Evolutionary conservation across 2,888 invertebrate genomes (phyloP), one percentile per base, ranked within the genome.

Genomic region (Spilosoma lubricipeda): DNA sequence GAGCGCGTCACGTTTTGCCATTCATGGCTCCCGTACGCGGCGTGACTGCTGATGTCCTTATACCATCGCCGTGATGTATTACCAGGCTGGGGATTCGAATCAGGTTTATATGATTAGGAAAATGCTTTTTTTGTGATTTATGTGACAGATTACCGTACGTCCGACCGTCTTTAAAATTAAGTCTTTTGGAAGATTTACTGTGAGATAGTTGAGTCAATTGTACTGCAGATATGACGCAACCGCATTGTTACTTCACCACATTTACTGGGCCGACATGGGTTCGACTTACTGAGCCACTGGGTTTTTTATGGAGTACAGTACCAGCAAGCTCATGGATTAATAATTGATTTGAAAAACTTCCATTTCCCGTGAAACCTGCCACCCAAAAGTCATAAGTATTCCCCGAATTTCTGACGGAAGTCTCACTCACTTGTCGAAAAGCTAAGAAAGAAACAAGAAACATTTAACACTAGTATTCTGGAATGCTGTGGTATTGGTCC

Each of bases 21-120:
- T 89, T 89, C 87, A 89, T 84, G 86, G 81, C 77, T 81, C 68
- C 73, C 75, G 78, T 80, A 88, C 88, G 89, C 86, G 88, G 77
- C 77, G 77, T 42, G 89, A 87, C 85, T 89, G 81, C 81, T 82
- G 86, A 89, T 85, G 67, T 56, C 59, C 67, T 64, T 66, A 67
- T 79, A 78, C 77, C 80, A 82, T 77, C 80, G 74, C 70, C 67
- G 80, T 88, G 87, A 89, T 88, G 81, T 87, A 90, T 90, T 77
- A 79, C 80, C 67, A 76, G 42, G 23, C 59, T 76, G 56, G 67
- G 69, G 33, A 63, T 63, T 63, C 59, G 63, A 73, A 76, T 67
- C 70, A 68, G 52, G 67, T 71, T 71, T 65, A 76, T 68, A 71
- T 72, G 72, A 66, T 75, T 70, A 73, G 73, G 64, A 52, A 42